Evolutionary conservation across 1,140 invertebrate genomes (phyloP), one percentile per base, ranked within the genome.

Genomic region (Eriocheir sinensis): DNA sequence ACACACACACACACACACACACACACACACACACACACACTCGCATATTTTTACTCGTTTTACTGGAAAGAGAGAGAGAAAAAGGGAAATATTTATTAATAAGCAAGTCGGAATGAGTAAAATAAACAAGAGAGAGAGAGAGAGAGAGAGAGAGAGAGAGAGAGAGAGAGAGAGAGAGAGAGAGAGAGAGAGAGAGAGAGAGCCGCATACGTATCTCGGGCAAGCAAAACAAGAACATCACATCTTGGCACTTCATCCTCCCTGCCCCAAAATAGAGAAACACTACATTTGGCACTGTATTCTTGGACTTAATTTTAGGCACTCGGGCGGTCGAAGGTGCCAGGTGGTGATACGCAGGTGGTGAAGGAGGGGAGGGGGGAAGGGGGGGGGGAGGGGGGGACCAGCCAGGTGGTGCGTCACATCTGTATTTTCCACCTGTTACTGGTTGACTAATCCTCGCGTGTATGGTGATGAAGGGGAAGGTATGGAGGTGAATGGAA

Each of bases 1-100:
- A 72, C 60, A 72, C 60, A 72, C 60, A 72, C 60, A 72, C 60
- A 72, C 60, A 72, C 60, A 72, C 60, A 72, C 60, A 72, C 60
- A 72, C 60, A 72, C 60, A 72, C 60, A 72, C 21, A n/a, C 60
- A 72, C 60, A 72, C 60, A 72, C 60, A 72, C 60, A 72, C 60
- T n/a, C 60, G n/a, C 21, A 72, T 2, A 21, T 53, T 17, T 21
- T 3, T 17, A 3, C 48, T 53, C 12, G 0, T 17, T 17, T 53
- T 9, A 53, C 48, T 9, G 21, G 21, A 53, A 53, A n/a, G 21
- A 53, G 21, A 53, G n/a, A n/a, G n/a, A n/a, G n/a, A n/a, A n/a
- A n/a, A n/a, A n/a, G n/a, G n/a, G n/a, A n/a, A n/a, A n/a, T n/a
- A n/a, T n/a, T n/a, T n/a, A n/a, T n/a, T n/a, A n/a, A n/a, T n/a